Evolutionary conservation across 2,888 invertebrate genomes (phyloP).

Genomic region (Hoplodrina ambigua): DNA sequence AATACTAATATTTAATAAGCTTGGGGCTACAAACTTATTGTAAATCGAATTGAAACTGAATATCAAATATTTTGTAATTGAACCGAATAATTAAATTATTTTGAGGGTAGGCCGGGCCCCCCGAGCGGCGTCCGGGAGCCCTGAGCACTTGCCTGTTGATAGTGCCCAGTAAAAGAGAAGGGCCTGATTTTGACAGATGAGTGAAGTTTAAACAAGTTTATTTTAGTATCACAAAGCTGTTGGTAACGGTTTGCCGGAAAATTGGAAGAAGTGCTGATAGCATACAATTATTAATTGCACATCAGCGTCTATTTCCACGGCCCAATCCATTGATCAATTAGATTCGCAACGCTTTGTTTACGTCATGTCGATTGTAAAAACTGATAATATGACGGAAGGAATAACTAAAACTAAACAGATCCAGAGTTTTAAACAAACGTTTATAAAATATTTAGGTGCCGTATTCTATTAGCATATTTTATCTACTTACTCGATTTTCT

Average conservation of each 20-base stretch:
- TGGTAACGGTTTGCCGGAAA: constrained; percentile 38
- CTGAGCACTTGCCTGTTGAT: too few relatives aligned
- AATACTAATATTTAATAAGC: too few relatives aligned
- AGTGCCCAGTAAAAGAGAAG: too few relatives aligned
- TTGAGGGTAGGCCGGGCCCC: too few relatives aligned
- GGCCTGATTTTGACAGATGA: background rate
- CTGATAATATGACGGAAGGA: constrained; percentile 23
- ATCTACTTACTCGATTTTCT: background rate
- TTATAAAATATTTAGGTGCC: background rate
- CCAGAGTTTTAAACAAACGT: background rate
- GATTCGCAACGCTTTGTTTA: constrained; percentile 42
- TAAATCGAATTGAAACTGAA: too few relatives aligned
- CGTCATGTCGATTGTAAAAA: constrained; percentile 47
- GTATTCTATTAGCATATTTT: background rate
- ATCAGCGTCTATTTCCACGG: constrained; percentile 56
- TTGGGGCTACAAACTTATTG: too few relatives aligned
- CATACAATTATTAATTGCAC: constrained; percentile 51
- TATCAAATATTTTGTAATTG: too few relatives aligned
- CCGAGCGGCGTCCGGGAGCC: too few relatives aligned
- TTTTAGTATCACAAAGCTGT: constrained; percentile 22
- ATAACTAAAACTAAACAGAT: constrained; percentile 3
- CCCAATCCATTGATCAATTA: constrained; percentile 61
- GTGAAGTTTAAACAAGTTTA: constrained; percentile 29
- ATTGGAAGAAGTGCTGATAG: constrained; percentile 12
- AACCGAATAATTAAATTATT: too few relatives aligned